These are phyloP conservation scores for Blera fallax DNA, from an alignment of 2,888 invertebrate genomes.

Conservation along the genomic window DNA sequence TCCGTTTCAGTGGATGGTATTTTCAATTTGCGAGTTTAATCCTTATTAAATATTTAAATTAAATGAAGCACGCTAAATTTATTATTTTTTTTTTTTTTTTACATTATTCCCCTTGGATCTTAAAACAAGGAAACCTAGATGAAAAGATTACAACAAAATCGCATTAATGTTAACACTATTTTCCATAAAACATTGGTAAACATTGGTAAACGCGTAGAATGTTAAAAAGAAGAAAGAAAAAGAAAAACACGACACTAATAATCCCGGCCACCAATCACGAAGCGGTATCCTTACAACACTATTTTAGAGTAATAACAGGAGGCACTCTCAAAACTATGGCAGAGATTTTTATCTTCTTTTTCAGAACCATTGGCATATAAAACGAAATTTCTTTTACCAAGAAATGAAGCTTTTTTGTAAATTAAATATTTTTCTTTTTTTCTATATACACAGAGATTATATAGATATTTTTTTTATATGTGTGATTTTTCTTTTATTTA, in stretches of 20 bases:
- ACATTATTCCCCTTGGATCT: background rate
- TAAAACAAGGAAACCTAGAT: background rate
- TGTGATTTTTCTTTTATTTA: background rate
- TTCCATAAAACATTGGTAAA: background rate
- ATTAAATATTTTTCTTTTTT: constrained; percentile 21
- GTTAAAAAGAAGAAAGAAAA: background rate
- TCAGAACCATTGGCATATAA: background rate
- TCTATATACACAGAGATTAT: constrained; percentile 19
- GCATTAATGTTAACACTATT: background rate
- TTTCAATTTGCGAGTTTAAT: constrained; percentile 30
- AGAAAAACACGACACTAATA: background rate
- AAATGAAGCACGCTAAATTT: constrained; percentile 9
- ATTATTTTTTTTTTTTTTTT: constrained; percentile 3
- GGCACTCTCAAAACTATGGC: constrained; percentile 38
- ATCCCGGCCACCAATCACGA: constrained; percentile 4
- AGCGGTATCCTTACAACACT: constrained; percentile 11
- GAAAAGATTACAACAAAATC: constrained; percentile 2
- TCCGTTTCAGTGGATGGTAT: constrained; percentile 52
- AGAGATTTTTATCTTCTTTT: background rate
- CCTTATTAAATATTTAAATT: background rate
- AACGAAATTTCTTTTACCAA: constrained; percentile 13
- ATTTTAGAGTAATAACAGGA: background rate
- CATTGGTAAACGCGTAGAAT: background rate
- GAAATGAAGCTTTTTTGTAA: constrained; percentile 51
- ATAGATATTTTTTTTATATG: background rate